Conservation (phyloP, 2,113 vertebrate genomes). For the Leiothrix lutea region DNA sequence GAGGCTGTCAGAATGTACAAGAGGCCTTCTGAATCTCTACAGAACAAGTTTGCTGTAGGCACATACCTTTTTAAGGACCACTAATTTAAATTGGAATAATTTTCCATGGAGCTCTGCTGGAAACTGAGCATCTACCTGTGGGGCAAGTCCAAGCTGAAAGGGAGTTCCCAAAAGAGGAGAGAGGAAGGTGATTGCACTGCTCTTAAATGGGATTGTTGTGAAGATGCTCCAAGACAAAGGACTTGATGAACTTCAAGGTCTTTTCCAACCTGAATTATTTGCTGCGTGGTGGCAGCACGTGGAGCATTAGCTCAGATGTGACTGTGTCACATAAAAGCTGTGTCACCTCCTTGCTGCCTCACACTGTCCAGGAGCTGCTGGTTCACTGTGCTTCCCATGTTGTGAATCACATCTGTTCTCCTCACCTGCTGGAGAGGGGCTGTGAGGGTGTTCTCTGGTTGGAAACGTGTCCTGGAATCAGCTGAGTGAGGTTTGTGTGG, state of each 20-base stretch:
- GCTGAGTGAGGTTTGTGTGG: background rate
- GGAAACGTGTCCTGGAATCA: background rate
- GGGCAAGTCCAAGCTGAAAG: background rate
- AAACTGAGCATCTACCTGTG: background rate
- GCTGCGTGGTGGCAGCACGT: background rate
- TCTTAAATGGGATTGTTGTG: background rate
- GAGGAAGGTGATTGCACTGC: background rate
- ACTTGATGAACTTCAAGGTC: background rate
- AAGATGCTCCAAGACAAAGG: background rate
- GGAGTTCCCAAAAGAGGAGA: background rate
- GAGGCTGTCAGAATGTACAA: background rate
- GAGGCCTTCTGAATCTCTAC: background rate
- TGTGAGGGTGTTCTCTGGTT: background rate
- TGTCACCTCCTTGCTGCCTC: background rate
- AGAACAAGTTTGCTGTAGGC: background rate
- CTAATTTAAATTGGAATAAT: background rate
- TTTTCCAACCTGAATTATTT: background rate
- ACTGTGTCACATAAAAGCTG: background rate
- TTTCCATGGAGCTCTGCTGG: background rate
- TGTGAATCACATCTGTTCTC: background rate
- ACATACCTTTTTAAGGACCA: background rate
- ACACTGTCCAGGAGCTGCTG: fast-evolving
- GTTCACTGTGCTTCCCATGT: fast-evolving
- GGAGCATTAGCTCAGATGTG: background rate
- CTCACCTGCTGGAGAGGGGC: background rate